Evolutionary conservation across 2,888 invertebrate species (phyloP), one percentile per base, ranked within the genome.

Genomic region (Andrena fulva): DNA sequence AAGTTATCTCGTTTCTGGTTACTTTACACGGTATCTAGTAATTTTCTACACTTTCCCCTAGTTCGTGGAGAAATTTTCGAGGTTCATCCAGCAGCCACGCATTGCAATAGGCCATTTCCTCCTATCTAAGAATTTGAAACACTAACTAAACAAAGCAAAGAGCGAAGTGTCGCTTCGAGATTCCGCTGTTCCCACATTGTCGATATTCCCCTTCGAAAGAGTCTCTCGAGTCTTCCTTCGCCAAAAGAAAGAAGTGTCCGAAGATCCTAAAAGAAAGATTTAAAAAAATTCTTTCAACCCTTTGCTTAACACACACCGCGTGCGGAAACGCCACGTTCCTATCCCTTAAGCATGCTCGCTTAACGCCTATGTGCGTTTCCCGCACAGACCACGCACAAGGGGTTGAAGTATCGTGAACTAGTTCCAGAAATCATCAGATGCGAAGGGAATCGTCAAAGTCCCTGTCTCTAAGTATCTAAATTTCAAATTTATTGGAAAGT

Each of bases 81-180:
- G 69, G 33, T 56, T 80, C 70, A 66, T 67, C 79, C 79, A 67
- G 75, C 68, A 60, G 8, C 24, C 74, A 42, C 70, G 68, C 73
- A 77, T 80, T 73, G 66, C 71, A 80, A 89, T 92, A 92, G 92
- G 92, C 92, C 91, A 89, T 91, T 92, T 91, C 87, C 85, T 91
- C 89, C 90, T 92, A 92, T 90, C 91, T 92, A 92, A 91, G 82
- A 92, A 92, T 91, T 92, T 87, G 84, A 91, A 91, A 90, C 78
- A 86, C 90, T 92, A 92, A 92, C 90, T 91, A 91, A 91, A 92
- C 86, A 88, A 89, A 70, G 87, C 89, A 90, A 87, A 85, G 85
- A 89, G 84, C 86, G 62, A 86, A 88, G 85, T 85, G 72, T 75
- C 79, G 62, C 69, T 67, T 63, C 62, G 54, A 70, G 67, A 62